Percentiles rank a stretch among this genome's conserved stretches.
These are phyloP conservation scores for Prenolepis imparis DNA, from an alignment of 2,888 invertebrate genomes.

Conservation along the genomic window DNA sequence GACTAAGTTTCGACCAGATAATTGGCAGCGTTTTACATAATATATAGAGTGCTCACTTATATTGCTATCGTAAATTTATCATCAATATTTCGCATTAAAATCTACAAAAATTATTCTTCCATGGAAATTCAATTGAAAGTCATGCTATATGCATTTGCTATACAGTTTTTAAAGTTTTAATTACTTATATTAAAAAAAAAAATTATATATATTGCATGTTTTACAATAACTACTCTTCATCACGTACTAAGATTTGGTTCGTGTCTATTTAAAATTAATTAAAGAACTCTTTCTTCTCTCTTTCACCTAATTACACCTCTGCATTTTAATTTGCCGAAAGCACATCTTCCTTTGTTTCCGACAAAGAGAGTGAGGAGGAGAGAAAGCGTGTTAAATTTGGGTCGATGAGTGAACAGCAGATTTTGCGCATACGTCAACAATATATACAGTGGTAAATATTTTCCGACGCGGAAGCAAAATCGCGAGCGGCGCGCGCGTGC, in stretches of 20 bases:
- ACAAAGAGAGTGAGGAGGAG: not conserved
- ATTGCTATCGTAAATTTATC: not conserved
- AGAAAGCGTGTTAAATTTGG: not conserved
- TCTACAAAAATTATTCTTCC: not conserved
- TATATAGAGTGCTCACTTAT: not conserved
- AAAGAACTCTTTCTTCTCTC: not conserved
- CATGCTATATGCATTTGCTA: not conserved
- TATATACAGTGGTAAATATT: constrained; percentile 4
- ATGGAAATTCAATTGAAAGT: not conserved
- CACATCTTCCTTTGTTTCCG: not conserved
- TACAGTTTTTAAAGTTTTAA: not conserved
- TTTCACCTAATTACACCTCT: not conserved
- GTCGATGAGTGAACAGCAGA: not conserved
- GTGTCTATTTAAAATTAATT: not conserved
- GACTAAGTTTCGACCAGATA: not conserved
- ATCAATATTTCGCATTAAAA: not conserved
- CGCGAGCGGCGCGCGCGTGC: not conserved
- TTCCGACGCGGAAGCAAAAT: constrained; percentile 3
- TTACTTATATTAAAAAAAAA: not conserved
- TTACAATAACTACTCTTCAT: not conserved
- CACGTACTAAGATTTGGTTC: not conserved
- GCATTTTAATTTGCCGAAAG: not conserved
- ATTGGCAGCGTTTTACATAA: constrained; percentile 6
- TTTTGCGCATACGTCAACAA: too few species aligned
- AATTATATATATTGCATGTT: not conserved